phyloP scores from a whole-genome alignment of 2,113 vertebrate genomes.

The Spermophilus dauricus region DNA sequence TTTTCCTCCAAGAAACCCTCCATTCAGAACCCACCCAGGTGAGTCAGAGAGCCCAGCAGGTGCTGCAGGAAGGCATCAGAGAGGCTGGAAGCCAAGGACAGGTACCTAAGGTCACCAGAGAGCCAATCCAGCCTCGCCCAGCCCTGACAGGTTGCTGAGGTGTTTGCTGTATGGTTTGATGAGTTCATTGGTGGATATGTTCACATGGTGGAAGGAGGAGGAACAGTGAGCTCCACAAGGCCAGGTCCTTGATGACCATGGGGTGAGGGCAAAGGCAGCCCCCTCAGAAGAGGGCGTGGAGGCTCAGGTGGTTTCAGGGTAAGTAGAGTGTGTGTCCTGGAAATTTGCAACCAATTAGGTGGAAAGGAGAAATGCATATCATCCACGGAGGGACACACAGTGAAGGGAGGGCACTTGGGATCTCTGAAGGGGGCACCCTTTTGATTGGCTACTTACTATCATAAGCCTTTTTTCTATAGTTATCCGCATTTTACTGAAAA shows the following conservation, averaged over 20 bases:
- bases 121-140: too few relatives aligned
- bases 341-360: neutral
- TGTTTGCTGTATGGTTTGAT: neutral
- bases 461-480: neutral
- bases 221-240: neutral
- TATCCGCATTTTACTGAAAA: neutral
- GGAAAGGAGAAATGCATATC: neutral
- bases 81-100: neutral
- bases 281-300: neutral
- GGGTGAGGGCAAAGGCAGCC: neutral
- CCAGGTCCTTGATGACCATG: neutral
- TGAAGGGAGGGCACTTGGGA: fast-evolving
- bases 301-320: neutral
- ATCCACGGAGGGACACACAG: neutral
- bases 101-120: too few relatives aligned
- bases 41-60: neutral
- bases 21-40: neutral
- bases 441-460: too few relatives aligned
- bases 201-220: neutral
- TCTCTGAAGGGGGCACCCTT: neutral
- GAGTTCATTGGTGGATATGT: neutral
- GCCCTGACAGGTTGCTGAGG: too few relatives aligned
- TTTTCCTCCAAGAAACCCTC: too few relatives aligned
- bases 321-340: neutral
- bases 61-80: neutral